Base-by-base conservation (phyloP, 1,140 invertebrate species). In the Pogonomyrmex californicus region DNA sequence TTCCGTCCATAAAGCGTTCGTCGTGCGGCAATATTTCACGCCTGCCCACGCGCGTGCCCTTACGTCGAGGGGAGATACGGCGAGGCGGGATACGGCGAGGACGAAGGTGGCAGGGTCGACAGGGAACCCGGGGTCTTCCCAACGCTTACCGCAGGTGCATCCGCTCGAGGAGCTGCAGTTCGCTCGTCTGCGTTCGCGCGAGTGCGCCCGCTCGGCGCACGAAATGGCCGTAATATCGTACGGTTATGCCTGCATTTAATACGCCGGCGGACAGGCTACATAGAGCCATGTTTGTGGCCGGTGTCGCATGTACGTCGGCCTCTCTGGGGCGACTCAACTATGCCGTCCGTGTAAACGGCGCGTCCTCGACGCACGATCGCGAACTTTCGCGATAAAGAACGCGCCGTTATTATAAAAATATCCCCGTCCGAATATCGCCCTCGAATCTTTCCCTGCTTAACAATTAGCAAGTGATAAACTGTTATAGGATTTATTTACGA, bases 181-280 rank as follows among this genome's bases (percentile, higher is more conserved):
- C 58, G n/a, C n/a, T 81, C 87, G 65, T 60, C 73, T 51, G 58
- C 77, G 58, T 49, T 83, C 77, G 85, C 90, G 87, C 90, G 23
- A 23, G 23, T 23, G 23, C 23, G 23, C 23, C 23, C 23, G 23
- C 23, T 23, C 23, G 23, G 23, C 23, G 23, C 23, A 23, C 23
- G 86, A 86, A 93, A 89, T 87, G 88, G 88, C 90, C 83, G 90
- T 90, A 92, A 94, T 93, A 94, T 94, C 88, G 88, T 93, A 92
- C 88, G 92, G 88, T 92, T 88, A 91, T 92, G 91, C 91, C 90
- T 85, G 86, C 76, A 86, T 86, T 92, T 92, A 93, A 93, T 91
- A 91, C 89, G 70, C 70, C 87, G 86, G 71, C 79, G 77, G 90
- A 91, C 90, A 92, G 88, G 86, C 82, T 91, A 91, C 90, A 73